Evolutionary conservation across 1,140 invertebrate species (phyloP).

Genomic region (Halotydeus destructor): DNA sequence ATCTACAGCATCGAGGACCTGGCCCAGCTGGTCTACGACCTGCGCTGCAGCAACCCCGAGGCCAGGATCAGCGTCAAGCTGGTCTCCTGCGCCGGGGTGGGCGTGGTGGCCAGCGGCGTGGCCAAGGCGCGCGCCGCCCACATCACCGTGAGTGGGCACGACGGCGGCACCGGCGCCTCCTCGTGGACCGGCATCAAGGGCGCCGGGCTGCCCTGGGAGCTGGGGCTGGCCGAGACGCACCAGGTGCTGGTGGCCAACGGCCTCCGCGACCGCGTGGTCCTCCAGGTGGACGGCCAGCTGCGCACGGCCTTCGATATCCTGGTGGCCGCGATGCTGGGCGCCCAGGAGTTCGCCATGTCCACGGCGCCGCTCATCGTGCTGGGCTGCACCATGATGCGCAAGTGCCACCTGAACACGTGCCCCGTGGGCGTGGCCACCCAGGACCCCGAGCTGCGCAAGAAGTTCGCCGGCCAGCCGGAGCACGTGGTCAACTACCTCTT

Average conservation of each 20-base stretch:
- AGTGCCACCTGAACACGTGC: slow-evolving; percentile 97
- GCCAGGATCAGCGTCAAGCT: slow-evolving; percentile 93
- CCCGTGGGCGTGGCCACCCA: slow-evolving; percentile 94
- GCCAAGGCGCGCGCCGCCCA: slow-evolving; percentile 51
- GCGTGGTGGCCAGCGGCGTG: slow-evolving; percentile 89
- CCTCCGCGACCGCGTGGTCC: slow-evolving; percentile 34
- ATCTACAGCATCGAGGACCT: slow-evolving; percentile 99
- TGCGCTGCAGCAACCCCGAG: slow-evolving; percentile 88
- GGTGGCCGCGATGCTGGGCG: slow-evolving; percentile 79
- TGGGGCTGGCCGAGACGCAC: slow-evolving; percentile 31
- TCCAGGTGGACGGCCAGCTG: slow-evolving; percentile 30
- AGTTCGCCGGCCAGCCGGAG: slow-evolving; percentile 92
- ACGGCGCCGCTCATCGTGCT: slow-evolving; percentile 92
- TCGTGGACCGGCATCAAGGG: slow-evolving; percentile 33
- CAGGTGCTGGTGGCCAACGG: slow-evolving; percentile 72
- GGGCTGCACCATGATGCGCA: slow-evolving; percentile 98
- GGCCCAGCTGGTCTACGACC: slow-evolving; percentile 91
- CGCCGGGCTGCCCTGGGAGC: slow-evolving; percentile 31
- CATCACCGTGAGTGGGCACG: slow-evolving; percentile 31
- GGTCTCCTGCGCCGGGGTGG: slow-evolving; percentile 94
- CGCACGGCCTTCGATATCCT: slow-evolving; percentile 89
- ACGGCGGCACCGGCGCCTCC: slow-evolving; percentile 31
- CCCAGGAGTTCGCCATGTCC: slow-evolving; percentile 97
- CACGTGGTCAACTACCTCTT: slow-evolving; percentile 95
- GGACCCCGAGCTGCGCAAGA: slow-evolving; percentile 80